Evolutionary conservation across 2,797 vertebrate genomes (phyloP), one percentile per base, ranked within the genome.

Genomic region (Liparis tanakae): DNA sequence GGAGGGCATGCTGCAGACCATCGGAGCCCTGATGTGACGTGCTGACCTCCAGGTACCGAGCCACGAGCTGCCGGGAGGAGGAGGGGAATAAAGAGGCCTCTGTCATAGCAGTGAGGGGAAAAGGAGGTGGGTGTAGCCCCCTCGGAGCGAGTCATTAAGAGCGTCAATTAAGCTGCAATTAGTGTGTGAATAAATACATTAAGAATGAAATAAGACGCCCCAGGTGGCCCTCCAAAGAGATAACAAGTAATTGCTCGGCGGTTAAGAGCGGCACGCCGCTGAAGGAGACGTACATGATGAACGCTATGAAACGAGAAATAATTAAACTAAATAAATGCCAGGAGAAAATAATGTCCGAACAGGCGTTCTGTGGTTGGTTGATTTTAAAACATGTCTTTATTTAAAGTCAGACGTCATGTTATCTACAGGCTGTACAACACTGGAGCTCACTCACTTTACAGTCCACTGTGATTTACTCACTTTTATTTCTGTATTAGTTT

Each of bases 1-100:
- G 74, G 33, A 93, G 67, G 48, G 9, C 0, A 90, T 89, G 83
- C 90, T 98, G 78, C 78, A 90, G 74, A 81, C 90, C 33, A 95
- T 96, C 0, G 95, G 94, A 61, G 96, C 91, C 13, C 88, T 97
- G 58, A 85, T 94, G 76, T 95, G 82, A 95, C 50, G 62, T 33
- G 18, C 46, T 57, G 18, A 33, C 54, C 37, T 39, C 22, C 73
- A 86, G 88, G 87, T 90, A 81, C 12, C 48, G 30, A 74, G 39
- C 55, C 15, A 57, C 25, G 25, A 30, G 25, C 4, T 30, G 25
- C 25, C 25, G 25, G 25, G 25, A 30, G 15, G 12, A 41, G 2
- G 25, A 14, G 5, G 37, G 25, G 20, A 57, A 25, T 13, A 25
- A 22, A 1, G 25, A 54, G 17, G 13, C 10, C 9, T 22, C 25